These are phyloP conservation scores for Chloropsis hardwickii DNA, from an alignment of 2,113 vertebrate genomes.

Conservation along the genomic window DNA sequence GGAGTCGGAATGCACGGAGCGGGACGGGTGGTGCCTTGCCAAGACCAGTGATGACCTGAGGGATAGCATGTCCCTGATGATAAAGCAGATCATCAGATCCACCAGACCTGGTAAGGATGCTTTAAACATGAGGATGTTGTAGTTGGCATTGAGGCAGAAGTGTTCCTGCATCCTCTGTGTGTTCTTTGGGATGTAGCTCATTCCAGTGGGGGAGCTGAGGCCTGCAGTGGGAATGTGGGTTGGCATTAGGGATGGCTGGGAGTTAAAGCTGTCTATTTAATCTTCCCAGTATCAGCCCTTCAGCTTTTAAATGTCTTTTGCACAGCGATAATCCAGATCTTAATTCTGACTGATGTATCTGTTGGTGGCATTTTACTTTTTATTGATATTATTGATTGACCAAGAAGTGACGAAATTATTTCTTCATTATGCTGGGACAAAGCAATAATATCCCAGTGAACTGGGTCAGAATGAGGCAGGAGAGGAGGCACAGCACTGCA, in stretches of 20 bases:
- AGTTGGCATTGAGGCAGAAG: neutral
- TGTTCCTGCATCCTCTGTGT: neutral
- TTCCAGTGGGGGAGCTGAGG: neutral
- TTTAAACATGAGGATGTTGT: neutral
- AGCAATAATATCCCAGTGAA: neutral
- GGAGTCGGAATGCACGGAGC: constrained; percentile 82
- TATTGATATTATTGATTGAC: neutral
- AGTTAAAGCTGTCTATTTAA: neutral
- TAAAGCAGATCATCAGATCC: constrained; percentile 82
- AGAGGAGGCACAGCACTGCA: neutral
- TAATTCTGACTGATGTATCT: neutral
- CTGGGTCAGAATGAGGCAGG: neutral
- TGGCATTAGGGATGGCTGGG: neutral
- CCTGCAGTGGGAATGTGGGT: rapidly evolving
- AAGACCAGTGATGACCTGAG: constrained; percentile 88
- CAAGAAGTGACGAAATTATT: neutral
- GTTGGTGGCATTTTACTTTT: neutral
- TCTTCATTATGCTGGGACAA: neutral
- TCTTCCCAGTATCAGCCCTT: neutral
- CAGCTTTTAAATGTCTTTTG: neutral
- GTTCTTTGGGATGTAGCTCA: neutral
- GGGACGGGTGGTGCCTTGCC: constrained; percentile 91
- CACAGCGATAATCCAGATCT: neutral
- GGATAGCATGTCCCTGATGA: constrained; percentile 89
- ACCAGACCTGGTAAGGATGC: constrained; percentile 75